These are phyloP conservation scores for Collichthys lucidus DNA, from an alignment of 2,113 vertebrate genomes.

Conservation along the genomic window DNA sequence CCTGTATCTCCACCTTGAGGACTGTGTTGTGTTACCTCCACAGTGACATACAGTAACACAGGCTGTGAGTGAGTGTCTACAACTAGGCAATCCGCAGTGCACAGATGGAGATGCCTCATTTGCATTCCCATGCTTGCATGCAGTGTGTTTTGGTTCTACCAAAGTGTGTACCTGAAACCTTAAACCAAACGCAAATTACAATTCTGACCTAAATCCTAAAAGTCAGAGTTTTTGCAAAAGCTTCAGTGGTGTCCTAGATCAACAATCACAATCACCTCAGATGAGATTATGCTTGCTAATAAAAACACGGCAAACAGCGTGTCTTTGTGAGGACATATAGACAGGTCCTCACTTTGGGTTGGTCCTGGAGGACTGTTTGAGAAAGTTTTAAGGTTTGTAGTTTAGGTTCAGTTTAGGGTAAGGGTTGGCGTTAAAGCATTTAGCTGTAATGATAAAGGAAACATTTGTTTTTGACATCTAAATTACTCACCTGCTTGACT, in stretches of 20 bases:
- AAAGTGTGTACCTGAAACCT: not conserved
- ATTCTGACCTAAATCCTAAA: too few relatives aligned
- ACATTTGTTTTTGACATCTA: too few relatives aligned
- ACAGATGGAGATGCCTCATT: not conserved
- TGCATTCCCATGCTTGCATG: not conserved
- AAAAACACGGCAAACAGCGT: too few relatives aligned
- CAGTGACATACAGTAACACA: not conserved
- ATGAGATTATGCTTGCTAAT: too few relatives aligned
- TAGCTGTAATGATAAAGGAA: not conserved
- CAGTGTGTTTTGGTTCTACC: not conserved
- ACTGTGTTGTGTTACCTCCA: not conserved
- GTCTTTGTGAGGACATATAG: too few relatives aligned
- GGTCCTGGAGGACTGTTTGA: too few relatives aligned
- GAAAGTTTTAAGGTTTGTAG: too few relatives aligned
- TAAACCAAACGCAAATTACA: not conserved
- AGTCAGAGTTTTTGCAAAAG: too few relatives aligned
- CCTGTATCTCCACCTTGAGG: slow-evolving; percentile 12
- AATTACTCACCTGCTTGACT: not conserved
- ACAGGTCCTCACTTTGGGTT: too few relatives aligned
- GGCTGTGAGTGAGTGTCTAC: not conserved
- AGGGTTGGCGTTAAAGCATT: not conserved
- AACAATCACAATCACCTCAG: too few relatives aligned
- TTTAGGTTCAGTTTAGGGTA: not conserved
- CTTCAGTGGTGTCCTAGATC: too few relatives aligned
- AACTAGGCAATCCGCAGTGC: not conserved